Conservation (phyloP, 1,140 invertebrate genomes). For the Coenobita brevimanus region DNA sequence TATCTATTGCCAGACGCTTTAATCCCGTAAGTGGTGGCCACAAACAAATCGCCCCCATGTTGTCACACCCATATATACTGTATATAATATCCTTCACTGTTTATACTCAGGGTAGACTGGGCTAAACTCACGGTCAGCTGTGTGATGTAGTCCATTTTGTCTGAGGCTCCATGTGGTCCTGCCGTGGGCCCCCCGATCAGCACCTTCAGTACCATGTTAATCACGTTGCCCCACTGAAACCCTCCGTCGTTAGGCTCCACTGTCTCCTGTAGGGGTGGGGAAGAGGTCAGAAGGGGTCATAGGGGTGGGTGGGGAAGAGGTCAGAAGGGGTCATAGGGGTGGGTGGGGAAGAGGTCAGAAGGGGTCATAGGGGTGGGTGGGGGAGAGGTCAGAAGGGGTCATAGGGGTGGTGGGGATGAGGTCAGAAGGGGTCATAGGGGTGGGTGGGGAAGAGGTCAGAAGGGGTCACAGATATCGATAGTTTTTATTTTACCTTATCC, state of each 20-base stretch:
- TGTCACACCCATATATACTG: too few relatives aligned
- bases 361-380: background rate
- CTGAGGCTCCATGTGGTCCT: conserved; percentile 71
- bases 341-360: too few relatives aligned
- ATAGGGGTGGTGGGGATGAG: background rate
- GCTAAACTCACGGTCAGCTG: conserved; percentile 65
- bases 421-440: background rate
- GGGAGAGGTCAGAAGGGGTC: background rate
- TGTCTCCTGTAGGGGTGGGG: background rate
- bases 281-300: too few relatives aligned
- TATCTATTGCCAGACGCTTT: too few relatives aligned
- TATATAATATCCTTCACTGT: too few relatives aligned
- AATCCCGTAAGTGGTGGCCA: too few relatives aligned
- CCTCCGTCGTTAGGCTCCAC: conserved; percentile 72
- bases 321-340: too few relatives aligned
- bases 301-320: background rate
- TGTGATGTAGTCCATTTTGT: conserved; percentile 83
- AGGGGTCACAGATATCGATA: too few relatives aligned
- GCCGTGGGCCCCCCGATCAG: conserved; percentile 55
- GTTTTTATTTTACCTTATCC: background rate
- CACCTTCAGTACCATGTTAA: conserved; percentile 66
- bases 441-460: background rate
- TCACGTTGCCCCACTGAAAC: conserved; percentile 77
- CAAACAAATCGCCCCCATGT: too few relatives aligned
- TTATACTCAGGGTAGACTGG: too few relatives aligned